Percentiles rank a stretch among this genome's conserved stretches.
phyloP scores from a whole-genome alignment of 2,797 vertebrate genomes.

The Enteromius treurensis region DNA sequence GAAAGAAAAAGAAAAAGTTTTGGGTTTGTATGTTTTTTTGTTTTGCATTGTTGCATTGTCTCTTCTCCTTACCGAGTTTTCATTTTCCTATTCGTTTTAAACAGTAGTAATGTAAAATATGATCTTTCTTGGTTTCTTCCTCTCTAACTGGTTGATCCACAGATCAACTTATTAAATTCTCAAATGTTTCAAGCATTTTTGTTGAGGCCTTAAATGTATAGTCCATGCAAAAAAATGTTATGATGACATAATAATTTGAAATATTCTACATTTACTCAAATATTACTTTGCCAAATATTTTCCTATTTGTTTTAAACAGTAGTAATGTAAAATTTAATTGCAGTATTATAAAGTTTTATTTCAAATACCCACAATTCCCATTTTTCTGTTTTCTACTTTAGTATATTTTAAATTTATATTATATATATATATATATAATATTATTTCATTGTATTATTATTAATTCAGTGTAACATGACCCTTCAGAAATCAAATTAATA shows the following conservation, averaged over 20 bases:
- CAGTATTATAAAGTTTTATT: too few relatives aligned
- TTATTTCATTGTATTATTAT: too few relatives aligned
- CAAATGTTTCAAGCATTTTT: not conserved
- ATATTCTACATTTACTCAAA: constrained; percentile 41
- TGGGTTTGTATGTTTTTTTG: not conserved
- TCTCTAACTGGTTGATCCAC: not conserved
- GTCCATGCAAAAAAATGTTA: too few relatives aligned
- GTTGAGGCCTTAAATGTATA: not conserved
- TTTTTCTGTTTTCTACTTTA: not conserved
- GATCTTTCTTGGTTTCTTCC: not conserved
- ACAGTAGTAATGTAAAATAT: not conserved
- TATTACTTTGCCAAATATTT: not conserved
- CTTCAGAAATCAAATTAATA: not conserved
- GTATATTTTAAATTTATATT: not conserved
- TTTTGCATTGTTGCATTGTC: too few relatives aligned
- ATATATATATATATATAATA: too few relatives aligned
- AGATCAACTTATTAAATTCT: not conserved
- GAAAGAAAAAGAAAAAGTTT: not conserved
- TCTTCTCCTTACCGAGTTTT: not conserved
- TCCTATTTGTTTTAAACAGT: not conserved
- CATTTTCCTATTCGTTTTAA: not conserved
- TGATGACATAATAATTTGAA: too few relatives aligned
- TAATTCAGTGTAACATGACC: not conserved
- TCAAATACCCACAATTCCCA: too few relatives aligned
- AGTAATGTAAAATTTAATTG: not conserved